Evolutionary conservation across 2,113 vertebrate genomes (phyloP).

Genomic region (Psettodes erumei): DNA sequence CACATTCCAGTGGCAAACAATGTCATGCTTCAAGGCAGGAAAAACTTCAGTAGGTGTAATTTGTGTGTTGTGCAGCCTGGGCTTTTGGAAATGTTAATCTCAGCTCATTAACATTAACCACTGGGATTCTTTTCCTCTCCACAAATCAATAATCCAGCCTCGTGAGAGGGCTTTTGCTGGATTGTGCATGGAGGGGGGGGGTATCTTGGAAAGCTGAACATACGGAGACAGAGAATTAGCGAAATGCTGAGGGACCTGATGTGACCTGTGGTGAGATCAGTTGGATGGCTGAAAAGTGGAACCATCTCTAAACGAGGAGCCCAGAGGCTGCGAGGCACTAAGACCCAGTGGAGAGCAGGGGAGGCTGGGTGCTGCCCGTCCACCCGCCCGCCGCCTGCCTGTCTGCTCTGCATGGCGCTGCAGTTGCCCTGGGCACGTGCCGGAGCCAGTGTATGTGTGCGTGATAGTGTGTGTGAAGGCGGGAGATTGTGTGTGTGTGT

Average conservation of each 20-base stretch:
- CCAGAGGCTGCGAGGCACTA: constrained; percentile 71
- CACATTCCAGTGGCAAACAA: constrained; percentile 18
- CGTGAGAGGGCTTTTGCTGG: constrained; percentile 64
- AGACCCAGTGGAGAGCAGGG: constrained; percentile 78
- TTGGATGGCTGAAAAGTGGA: neutral
- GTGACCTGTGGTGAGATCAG: constrained; percentile 34
- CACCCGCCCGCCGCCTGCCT: constrained; percentile 68
- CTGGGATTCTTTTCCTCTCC: constrained; percentile 51
- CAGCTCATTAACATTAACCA: constrained; percentile 63
- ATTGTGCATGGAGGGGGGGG: constrained; percentile 38
- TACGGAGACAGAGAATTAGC: constrained; percentile 30
- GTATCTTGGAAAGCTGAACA: constrained; percentile 29
- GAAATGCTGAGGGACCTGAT: constrained; percentile 1
- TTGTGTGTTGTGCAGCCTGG: constrained; percentile 12
- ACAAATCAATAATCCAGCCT: constrained; percentile 69
- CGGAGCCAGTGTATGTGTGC: constrained; percentile 40
- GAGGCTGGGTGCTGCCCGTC: constrained; percentile 59
- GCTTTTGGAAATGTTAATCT: constrained; percentile 58
- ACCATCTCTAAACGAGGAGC: constrained; percentile 9
- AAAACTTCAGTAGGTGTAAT: constrained; percentile 3
- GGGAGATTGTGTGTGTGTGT: constrained; percentile 43
- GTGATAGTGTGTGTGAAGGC: constrained; percentile 55
- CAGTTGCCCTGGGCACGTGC: constrained; percentile 76
- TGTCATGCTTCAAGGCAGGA: neutral
- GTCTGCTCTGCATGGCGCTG: constrained; percentile 75